phyloP scores from a whole-genome alignment of 30 jellyfish, hydroid and myxozoan species.

The Hydractinia echinata region DNA sequence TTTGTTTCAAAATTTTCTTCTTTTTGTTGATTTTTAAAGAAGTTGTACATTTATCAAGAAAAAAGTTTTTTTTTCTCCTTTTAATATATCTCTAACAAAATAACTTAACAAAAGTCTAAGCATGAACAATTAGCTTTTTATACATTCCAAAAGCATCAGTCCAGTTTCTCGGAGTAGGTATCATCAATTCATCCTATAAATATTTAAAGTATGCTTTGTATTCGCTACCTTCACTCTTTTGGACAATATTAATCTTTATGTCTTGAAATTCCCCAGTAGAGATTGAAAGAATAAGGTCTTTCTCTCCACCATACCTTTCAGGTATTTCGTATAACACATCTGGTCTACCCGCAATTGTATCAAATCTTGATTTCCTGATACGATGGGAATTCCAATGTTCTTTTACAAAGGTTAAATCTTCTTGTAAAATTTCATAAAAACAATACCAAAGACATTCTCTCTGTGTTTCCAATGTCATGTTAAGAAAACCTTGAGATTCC shows the following conservation, averaged over 20 bases:
- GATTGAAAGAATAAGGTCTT: constrained; percentile 5
- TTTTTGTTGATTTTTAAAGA: too few species aligned
- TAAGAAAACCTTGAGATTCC: constrained; percentile 9
- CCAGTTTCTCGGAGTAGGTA: constrained; percentile 26
- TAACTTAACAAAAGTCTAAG: too few species aligned
- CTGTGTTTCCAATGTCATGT: constrained; percentile 33
- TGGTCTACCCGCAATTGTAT: constrained; percentile 28
- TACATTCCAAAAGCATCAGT: constrained; percentile 11
- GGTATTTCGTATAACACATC: constrained; percentile 21
- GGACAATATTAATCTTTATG: constrained; percentile 24
- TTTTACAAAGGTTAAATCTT: constrained; percentile 40
- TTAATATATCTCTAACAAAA: too few species aligned
- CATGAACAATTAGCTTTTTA: neutral
- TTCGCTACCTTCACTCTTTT: constrained; percentile 19
- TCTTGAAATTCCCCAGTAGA: neutral
- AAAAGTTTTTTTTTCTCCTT: too few species aligned
- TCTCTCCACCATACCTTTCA: neutral
- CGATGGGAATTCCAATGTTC: constrained; percentile 48
- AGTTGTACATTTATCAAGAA: too few species aligned
- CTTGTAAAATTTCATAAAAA: constrained; percentile 45
- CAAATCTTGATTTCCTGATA: constrained; percentile 7
- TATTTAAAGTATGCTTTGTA: constrained; percentile 36
- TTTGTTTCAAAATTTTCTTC: too few species aligned
- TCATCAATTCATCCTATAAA: neutral
- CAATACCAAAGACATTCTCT: constrained; percentile 52